Conservation (phyloP, 1,140 invertebrate species). For the Pseudomyrmex pallidus region DNA sequence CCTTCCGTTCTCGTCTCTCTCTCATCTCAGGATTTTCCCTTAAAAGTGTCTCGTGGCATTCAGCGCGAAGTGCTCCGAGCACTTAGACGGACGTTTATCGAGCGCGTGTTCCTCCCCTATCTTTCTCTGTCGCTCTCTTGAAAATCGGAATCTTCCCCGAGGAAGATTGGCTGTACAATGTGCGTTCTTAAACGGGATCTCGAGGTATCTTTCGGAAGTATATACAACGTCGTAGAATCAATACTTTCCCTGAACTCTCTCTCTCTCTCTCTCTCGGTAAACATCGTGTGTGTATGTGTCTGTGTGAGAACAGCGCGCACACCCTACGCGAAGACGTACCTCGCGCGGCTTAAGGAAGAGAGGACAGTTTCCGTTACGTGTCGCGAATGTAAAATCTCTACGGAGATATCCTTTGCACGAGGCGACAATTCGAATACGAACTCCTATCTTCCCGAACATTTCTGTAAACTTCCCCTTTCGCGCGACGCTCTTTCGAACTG, state of each 20-base stretch:
- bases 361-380: slow-evolving; percentile 39
- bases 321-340: neutral
- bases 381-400: slow-evolving; percentile 3
- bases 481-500: neutral
- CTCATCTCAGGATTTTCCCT: slow-evolving; percentile 1
- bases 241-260: slow-evolving; percentile 39
- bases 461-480: neutral
- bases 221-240: slow-evolving; percentile 21
- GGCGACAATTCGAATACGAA: slow-evolving; percentile 3
- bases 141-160: slow-evolving; percentile 19
- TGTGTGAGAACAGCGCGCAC: neutral
- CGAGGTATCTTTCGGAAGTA: slow-evolving; percentile 40
- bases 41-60: slow-evolving; percentile 19
- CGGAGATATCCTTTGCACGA: neutral
- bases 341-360: slow-evolving; percentile 9
- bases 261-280: neutral
- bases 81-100: slow-evolving; percentile 30
- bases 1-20: neutral
- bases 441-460: neutral
- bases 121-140: neutral
- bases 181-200: slow-evolving; percentile 23
- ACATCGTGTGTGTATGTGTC: slow-evolving; percentile 3
- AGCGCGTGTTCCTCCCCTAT: neutral
- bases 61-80: slow-evolving; percentile 12
- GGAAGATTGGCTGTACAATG: slow-evolving; percentile 16